phyloP scores from a whole-genome alignment of 2,113 vertebrate species.

The Nothobranchius furzeri region DNA sequence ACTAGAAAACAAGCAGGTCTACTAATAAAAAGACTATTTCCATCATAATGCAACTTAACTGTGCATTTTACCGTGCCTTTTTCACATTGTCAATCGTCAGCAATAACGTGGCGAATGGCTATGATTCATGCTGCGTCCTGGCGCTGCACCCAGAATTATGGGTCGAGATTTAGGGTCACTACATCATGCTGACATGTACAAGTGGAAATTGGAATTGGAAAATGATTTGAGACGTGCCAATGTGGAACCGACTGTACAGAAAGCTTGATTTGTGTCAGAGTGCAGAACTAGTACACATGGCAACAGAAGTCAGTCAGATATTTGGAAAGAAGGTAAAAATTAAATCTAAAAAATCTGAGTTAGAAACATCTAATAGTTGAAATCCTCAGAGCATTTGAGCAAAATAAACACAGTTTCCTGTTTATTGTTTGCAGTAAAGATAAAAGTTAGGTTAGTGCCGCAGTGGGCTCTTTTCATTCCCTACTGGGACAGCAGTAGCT shows the following conservation, averaged over 20 bases:
- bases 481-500: no score
- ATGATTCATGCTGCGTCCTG: constrained; percentile 5
- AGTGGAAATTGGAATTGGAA: constrained; percentile 29
- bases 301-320: constrained; percentile 9
- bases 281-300: constrained; percentile 8
- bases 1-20: constrained; percentile 12
- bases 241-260: constrained; percentile 6
- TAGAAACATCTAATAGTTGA: no score
- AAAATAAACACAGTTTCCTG: constrained; percentile 1
- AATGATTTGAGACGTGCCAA: constrained; percentile 43
- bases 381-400: no score
- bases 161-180: constrained; percentile 38
- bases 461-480: not conserved
- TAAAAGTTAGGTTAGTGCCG: not conserved
- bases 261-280: constrained; percentile 43
- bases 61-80: constrained; percentile 32
- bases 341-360: not conserved
- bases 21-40: not conserved
- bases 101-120: not conserved
- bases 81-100: constrained; percentile 19
- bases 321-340: not conserved
- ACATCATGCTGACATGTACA: constrained; percentile 35
- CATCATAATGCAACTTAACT: constrained; percentile 14
- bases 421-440: constrained; percentile 6
- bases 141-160: constrained; percentile 33